A percentile compares a stretch with the other conserved stretches of the same genome.
Evolutionary conservation across 64 coral and sea anemone genomes (phyloP).

Genomic region (Astreopora myriophthalma): DNA sequence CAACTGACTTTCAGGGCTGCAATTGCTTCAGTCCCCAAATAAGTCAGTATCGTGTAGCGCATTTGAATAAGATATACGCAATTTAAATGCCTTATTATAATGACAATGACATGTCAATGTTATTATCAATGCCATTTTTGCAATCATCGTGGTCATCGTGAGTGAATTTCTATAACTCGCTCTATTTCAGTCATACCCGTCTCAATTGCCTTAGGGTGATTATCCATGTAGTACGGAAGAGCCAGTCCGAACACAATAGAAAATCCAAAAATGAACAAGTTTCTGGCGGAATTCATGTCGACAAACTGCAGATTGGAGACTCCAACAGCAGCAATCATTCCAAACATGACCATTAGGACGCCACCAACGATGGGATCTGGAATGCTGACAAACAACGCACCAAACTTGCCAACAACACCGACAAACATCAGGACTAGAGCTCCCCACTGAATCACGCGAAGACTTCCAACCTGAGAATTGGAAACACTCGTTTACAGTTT

Average conservation of each 20-base stretch:
- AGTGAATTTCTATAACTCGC: too few relatives aligned
- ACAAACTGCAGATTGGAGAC: slow-evolving; percentile 69
- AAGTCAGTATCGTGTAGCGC: too few relatives aligned
- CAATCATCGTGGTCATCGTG: too few relatives aligned
- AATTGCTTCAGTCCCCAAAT: too few relatives aligned
- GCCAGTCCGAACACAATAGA: slow-evolving; percentile 57
- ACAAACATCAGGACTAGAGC: slow-evolving; percentile 37
- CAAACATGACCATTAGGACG: slow-evolving; percentile 68
- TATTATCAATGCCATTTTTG: neutral
- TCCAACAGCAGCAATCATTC: slow-evolving; percentile 52
- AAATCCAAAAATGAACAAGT: slow-evolving; percentile 60
- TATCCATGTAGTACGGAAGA: slow-evolving; percentile 49
- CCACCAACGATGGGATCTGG: slow-evolving; percentile 73
- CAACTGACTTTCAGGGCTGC: too few relatives aligned
- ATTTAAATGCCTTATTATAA: too few relatives aligned
- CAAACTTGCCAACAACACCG: slow-evolving; percentile 58
- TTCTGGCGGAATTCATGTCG: slow-evolving; percentile 60
- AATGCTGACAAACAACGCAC: slow-evolving; percentile 57
- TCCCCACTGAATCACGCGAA: slow-evolving; percentile 54
- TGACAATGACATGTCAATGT: too few relatives aligned
- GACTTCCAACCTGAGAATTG: slow-evolving; percentile 56
- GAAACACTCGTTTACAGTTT: neutral
- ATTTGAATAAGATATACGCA: too few relatives aligned
- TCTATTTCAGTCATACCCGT: slow-evolving; percentile 53
- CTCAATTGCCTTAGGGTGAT: slow-evolving; percentile 20